Evolutionary conservation across 2,113 vertebrate species (phyloP), one percentile per base, ranked within the genome.

Genomic region (Sander lucioperca): DNA sequence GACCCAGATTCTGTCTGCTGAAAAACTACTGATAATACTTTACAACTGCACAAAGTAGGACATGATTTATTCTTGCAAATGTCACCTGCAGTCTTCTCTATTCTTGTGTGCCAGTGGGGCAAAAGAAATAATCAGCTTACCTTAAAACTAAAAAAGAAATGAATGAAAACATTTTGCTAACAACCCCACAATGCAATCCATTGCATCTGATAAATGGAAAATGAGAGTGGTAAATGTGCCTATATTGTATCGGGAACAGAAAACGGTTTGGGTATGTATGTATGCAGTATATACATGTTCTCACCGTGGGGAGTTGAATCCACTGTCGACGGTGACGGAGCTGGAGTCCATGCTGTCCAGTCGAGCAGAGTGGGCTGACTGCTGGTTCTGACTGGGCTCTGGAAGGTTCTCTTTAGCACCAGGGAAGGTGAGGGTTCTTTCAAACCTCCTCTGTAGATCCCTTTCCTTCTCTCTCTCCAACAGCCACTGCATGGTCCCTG

Each of bases 261-360:
- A 39, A 51, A 21, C 23, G 19, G 27, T 18, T 3, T 11, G 39
- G 39, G 39, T 43, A 16, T 16, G 27, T 59, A 3, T 27, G 27
- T 47, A 33, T 61, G 59, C 25, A 64, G 11, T 23, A 9, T 72
- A 25, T 10, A 36, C 16, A 50, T 78, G 63, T 39, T 92, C 97
- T 97, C 96, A 99, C 98, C 98, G 96, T 96, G 98, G 98, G 71
- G 98, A 99, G 94, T 99, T 99, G 96, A 99, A 99, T 93, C 98
- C 98, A 94, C 98, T 99, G 95, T 99, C 98, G 86, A 99, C 98
- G 13, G 98, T 99, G 87, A 99, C 97, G 45, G 98, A 99, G 96
- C 98, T 99, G 94, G 97, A 99, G 94, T 99, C 98, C 97, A 99
- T 99, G 92, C 98, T 99, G 95, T 99, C 98, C 25, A 99, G 96